phyloP scores from a whole-genome alignment of 2,113 vertebrate genomes.

The human (Homo sapiens) region DNA sequence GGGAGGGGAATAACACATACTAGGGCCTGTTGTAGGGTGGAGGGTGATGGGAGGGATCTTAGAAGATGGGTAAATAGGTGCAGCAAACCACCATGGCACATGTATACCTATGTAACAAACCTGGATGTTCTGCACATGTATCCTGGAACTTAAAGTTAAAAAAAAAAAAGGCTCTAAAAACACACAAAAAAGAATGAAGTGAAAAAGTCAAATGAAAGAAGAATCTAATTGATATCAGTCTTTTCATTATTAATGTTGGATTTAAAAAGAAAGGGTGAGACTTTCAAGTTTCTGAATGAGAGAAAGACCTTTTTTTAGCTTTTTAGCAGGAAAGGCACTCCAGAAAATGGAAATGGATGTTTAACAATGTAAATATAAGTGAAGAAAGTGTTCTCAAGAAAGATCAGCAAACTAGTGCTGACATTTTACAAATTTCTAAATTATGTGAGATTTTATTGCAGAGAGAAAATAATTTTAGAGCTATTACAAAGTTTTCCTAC shows the following conservation, averaged over 20 bases:
- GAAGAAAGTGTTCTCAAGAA: not conserved
- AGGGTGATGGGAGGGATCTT: too few species aligned
- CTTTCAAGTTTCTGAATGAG: not conserved
- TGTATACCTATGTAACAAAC: too few species aligned
- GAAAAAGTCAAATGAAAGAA: not conserved
- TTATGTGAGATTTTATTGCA: not conserved
- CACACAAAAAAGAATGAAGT: too few species aligned
- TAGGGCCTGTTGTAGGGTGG: too few species aligned
- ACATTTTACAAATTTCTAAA: conserved; percentile 10
- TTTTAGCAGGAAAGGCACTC: not conserved
- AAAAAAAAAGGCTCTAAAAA: not conserved
- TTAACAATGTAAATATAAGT: not conserved
- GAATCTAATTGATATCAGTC: not conserved
- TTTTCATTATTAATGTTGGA: not conserved
- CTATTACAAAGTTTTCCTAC: not conserved
- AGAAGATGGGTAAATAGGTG: too few species aligned
- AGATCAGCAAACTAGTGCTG: not conserved
- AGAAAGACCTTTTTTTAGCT: not conserved
- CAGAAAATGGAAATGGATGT: not conserved
- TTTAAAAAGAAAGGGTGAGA: not conserved
- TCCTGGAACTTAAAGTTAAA: too few species aligned
- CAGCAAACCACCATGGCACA: too few species aligned
- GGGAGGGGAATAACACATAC: too few species aligned
- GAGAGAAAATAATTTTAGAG: not conserved
- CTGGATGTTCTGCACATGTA: too few species aligned